phyloP scores from a whole-genome alignment of 2,888 invertebrate species.

The Gari tellinella region DNA sequence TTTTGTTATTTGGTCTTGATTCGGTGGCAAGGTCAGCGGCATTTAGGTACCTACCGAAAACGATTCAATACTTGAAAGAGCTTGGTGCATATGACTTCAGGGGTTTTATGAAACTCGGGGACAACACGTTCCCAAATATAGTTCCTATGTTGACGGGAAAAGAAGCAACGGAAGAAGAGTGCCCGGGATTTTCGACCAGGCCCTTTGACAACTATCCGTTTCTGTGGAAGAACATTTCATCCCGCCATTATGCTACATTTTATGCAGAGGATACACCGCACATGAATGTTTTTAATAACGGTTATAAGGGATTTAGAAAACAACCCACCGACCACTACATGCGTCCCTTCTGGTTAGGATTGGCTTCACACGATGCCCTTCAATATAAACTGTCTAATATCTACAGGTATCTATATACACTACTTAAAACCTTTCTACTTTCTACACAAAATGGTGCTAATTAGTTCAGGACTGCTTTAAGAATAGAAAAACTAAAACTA shows the following conservation, averaged over 20 bases:
- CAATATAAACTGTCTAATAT: no score
- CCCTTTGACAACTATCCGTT: constrained; percentile 32
- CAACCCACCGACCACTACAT: constrained; percentile 47
- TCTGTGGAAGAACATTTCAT: constrained; percentile 44
- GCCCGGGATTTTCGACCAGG: neutral
- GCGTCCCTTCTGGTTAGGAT: constrained; percentile 40
- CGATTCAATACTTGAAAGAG: no score
- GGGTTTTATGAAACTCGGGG: no score
- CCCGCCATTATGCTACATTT: constrained; percentile 31
- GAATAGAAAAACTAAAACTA: no score
- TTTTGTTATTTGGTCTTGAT: no score
- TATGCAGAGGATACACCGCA: constrained; percentile 39
- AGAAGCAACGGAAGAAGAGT: neutral
- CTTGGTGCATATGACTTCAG: no score
- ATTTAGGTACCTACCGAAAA: no score
- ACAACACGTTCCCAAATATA: constrained; percentile 10
- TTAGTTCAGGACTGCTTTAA: no score
- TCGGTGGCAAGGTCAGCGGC: no score
- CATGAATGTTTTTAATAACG: constrained; percentile 25
- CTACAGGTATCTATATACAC: no score
- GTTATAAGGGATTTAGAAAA: constrained; percentile 23
- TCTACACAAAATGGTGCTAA: no score
- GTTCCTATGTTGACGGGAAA: constrained; percentile 25
- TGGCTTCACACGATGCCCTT: neutral
- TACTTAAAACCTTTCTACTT: no score